These are phyloP conservation scores for Hepsetus odoe DNA, from an alignment of 2,113 vertebrate species.

Conservation along the genomic window DNA sequence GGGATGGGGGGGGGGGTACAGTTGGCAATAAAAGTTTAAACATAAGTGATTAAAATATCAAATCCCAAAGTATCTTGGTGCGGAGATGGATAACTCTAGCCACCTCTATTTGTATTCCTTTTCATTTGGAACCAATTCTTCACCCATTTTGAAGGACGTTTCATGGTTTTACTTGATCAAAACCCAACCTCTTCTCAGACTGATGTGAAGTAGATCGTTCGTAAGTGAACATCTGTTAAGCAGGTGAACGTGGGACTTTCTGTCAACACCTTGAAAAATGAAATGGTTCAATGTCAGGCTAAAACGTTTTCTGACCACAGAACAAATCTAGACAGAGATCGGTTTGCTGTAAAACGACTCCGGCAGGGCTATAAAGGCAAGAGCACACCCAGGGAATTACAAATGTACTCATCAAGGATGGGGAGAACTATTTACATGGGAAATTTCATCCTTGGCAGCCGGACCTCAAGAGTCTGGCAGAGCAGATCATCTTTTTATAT, in stretches of 20 bases:
- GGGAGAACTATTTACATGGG: conserved; percentile 39
- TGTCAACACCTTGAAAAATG: conserved; percentile 43
- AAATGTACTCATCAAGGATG: conserved; percentile 20
- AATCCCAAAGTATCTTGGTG: too few species aligned
- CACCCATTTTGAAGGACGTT: too few species aligned
- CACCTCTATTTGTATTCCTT: too few species aligned
- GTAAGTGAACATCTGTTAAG: conserved; percentile 57
- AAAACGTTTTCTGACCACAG: not conserved
- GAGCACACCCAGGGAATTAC: conserved; percentile 3
- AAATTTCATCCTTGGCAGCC: conserved; percentile 28
- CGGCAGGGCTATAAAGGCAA: conserved; percentile 7
- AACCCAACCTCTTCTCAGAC: too few species aligned
- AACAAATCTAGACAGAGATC: conserved; percentile 30
- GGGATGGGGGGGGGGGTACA: too few species aligned
- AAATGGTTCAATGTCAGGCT: conserved; percentile 34
- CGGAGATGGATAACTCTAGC: too few species aligned
- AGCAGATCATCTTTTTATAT: conserved; percentile 1
- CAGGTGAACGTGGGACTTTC: conserved; percentile 54
- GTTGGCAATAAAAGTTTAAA: too few species aligned
- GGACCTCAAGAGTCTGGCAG: conserved; percentile 1
- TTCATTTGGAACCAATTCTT: too few species aligned
- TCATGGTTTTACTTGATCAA: too few species aligned
- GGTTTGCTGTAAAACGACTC: conserved; percentile 10
- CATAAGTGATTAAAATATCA: too few species aligned
- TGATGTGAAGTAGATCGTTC: not conserved